Evolutionary conservation across 2,797 vertebrate species (phyloP).

Genomic region (Sus cebifrons): DNA sequence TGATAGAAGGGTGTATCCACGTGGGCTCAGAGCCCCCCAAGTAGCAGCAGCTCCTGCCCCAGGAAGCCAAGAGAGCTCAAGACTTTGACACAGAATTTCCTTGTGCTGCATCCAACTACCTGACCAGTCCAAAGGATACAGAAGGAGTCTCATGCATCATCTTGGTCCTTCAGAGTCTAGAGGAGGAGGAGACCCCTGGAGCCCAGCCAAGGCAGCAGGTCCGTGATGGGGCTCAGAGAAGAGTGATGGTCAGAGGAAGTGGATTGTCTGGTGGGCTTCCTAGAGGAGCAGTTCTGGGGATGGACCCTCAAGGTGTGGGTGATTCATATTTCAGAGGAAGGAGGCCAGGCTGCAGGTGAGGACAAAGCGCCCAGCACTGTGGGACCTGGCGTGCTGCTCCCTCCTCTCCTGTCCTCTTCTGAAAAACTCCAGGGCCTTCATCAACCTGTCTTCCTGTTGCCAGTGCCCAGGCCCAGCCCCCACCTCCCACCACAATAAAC

Average conservation of each 20-base stretch:
- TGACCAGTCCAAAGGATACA: not conserved
- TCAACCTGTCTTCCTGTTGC: not conserved
- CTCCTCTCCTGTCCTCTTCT: not conserved
- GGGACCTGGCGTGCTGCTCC: not conserved
- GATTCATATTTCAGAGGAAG: not conserved
- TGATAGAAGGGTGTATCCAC: accelerated
- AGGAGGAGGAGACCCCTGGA: not conserved
- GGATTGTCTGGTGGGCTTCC: not conserved
- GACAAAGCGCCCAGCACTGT: not conserved
- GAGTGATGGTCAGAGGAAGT: not conserved
- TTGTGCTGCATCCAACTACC: not conserved
- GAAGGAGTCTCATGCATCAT: not conserved
- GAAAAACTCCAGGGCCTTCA: not conserved
- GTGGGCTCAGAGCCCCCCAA: not conserved
- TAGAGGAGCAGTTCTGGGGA: not conserved
- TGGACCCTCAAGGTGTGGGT: not conserved
- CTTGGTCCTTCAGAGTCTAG: not conserved
- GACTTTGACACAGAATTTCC: not conserved
- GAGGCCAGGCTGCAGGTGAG: not conserved
- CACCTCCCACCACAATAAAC: not conserved
- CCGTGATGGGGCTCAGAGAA: not conserved
- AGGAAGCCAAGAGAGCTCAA: not conserved
- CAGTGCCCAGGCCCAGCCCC: not conserved
- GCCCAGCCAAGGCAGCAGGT: not conserved
- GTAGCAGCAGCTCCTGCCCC: not conserved